phyloP scores from a whole-genome alignment of 2,113 vertebrate species.

The Bagarius yarrelli region DNA sequence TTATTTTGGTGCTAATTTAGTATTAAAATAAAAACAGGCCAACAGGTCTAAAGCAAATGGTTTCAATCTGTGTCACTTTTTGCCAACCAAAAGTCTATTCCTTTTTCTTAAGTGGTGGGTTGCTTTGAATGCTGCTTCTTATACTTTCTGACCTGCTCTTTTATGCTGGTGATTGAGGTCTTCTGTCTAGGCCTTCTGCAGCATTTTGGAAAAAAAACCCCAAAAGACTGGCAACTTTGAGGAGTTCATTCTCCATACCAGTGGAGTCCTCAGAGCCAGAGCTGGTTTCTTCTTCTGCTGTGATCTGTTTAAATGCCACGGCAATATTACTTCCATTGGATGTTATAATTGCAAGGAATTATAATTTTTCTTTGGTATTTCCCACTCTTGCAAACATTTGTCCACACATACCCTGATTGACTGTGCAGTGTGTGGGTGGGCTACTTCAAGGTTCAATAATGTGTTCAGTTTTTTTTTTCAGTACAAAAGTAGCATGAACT shows the following conservation, averaged over 20 bases:
- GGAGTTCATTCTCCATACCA: not conserved
- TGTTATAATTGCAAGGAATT: not conserved
- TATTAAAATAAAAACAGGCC: no score
- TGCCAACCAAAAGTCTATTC: slow-evolving; percentile 38
- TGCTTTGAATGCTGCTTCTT: slow-evolving; percentile 46
- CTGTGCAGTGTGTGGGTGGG: slow-evolving; percentile 40
- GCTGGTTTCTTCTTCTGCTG: not conserved
- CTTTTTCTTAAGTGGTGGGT: slow-evolving; percentile 31
- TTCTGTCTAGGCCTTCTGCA: slow-evolving; percentile 28
- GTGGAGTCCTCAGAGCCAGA: not conserved
- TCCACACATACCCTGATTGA: slow-evolving; percentile 43
- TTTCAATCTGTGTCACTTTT: slow-evolving; percentile 28
- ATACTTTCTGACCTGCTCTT: slow-evolving; percentile 41
- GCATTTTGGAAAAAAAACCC: slow-evolving; percentile 27
- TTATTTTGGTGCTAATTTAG: no score
- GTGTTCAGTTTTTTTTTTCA: slow-evolving; percentile 34
- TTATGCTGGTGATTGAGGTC: slow-evolving; percentile 25
- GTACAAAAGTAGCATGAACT: slow-evolving; percentile 39
- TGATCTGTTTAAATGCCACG: slow-evolving; percentile 18
- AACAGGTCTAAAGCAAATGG: no score
- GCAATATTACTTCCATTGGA: slow-evolving; percentile 30
- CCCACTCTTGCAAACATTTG: slow-evolving; percentile 30
- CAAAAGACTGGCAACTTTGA: slow-evolving; percentile 29
- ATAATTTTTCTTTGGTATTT: no score
- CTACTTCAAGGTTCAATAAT: slow-evolving; percentile 40